These are phyloP conservation scores for Byasa hedistus DNA, from an alignment of 2,888 invertebrate genomes.

Conservation along the genomic window DNA sequence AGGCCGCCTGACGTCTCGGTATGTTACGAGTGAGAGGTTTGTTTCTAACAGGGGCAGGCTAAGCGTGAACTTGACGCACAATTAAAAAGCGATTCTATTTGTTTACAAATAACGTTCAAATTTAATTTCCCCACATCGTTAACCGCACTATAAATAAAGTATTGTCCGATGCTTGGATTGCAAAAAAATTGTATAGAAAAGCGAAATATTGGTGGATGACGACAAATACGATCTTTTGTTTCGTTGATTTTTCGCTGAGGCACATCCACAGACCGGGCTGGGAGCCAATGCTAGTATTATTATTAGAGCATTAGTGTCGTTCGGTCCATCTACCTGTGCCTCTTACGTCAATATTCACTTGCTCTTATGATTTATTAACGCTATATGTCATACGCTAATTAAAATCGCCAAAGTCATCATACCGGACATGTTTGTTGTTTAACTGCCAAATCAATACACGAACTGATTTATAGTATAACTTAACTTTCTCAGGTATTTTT, in stretches of 20 bases:
- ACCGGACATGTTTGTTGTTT: too few species aligned
- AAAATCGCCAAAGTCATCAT: too few species aligned
- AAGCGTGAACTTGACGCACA: background rate
- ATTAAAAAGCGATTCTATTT: background rate
- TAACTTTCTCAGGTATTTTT: too few species aligned
- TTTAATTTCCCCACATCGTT: background rate
- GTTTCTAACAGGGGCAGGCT: background rate
- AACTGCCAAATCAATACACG: too few species aligned
- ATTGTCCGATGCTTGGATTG: conserved; percentile 7
- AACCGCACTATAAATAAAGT: conserved; percentile 8
- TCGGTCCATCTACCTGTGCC: conserved; percentile 62
- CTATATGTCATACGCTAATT: background rate
- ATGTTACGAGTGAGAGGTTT: conserved; percentile 11
- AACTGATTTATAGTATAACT: too few species aligned
- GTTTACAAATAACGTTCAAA: background rate
- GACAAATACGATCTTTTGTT: conserved; percentile 26
- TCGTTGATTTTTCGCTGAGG: conserved; percentile 45
- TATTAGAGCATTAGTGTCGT: conserved; percentile 70
- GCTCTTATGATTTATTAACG: conserved; percentile 7
- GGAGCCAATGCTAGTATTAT: conserved; percentile 67
- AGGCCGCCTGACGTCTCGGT: conserved; percentile 2
- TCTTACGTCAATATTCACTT: conserved; percentile 42
- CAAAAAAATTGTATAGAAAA: conserved; percentile 19
- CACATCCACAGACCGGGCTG: conserved; percentile 57
- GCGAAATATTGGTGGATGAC: conserved; percentile 22